Evolutionary conservation across 2,797 vertebrate species (phyloP).

Genomic region (Manis pentadactyla): DNA sequence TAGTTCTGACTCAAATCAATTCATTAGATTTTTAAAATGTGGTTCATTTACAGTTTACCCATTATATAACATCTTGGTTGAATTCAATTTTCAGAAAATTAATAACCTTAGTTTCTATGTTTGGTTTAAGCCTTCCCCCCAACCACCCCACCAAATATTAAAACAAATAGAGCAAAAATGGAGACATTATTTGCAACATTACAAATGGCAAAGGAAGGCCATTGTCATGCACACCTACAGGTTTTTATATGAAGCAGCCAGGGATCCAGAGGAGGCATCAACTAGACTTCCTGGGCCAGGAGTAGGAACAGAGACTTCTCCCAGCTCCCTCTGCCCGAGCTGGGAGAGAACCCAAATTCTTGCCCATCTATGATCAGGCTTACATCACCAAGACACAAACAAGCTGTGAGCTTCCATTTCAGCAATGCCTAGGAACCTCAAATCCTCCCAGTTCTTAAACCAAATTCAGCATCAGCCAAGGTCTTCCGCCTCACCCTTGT

Average conservation of each 20-base stretch:
- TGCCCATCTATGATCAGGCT: background rate
- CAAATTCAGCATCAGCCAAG: background rate
- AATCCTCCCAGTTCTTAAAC: background rate
- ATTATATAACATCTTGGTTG: constrained; percentile 50
- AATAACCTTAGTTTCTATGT: constrained; percentile 19
- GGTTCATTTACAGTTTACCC: constrained; percentile 63
- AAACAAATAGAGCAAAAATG: background rate
- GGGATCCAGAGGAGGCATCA: background rate
- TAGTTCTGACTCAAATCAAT: constrained; percentile 61
- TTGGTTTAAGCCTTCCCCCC: background rate
- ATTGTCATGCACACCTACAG: too few relatives aligned
- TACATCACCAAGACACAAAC: background rate
- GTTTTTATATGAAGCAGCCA: background rate
- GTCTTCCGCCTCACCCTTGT: background rate
- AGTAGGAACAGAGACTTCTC: background rate
- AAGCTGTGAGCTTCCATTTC: background rate
- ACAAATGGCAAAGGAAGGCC: background rate
- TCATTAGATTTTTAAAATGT: constrained; percentile 49
- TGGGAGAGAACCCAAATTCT: background rate
- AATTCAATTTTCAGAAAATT: constrained; percentile 47
- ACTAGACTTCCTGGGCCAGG: background rate
- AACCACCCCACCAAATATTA: background rate
- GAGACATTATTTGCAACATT: background rate
- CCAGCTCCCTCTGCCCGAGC: background rate
- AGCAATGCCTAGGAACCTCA: background rate